These are phyloP conservation scores for Candoia aspera DNA, from an alignment of 2,113 vertebrate species.

Conservation along the genomic window DNA sequence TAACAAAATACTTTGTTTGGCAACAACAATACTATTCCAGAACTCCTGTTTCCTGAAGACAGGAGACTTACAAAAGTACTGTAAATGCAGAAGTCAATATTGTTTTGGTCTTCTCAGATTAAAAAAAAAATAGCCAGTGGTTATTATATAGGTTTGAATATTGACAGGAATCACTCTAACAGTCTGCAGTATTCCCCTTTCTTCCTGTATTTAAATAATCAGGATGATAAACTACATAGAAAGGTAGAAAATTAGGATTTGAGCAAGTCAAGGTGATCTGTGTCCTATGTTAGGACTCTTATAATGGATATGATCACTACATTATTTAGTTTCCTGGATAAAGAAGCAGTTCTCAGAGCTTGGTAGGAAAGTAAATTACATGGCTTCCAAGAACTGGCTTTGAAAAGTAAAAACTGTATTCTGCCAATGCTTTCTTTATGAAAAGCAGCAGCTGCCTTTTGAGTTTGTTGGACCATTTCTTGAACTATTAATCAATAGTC, in stretches of 20 bases:
- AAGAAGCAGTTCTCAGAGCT: not conserved
- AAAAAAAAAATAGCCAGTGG: constrained; percentile 32
- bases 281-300: constrained; percentile 44
- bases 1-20: not conserved
- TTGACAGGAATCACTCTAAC: constrained; percentile 49
- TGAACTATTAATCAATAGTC: not conserved
- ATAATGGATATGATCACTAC: constrained; percentile 9
- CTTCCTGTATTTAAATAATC: constrained; percentile 56
- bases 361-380: not conserved
- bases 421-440: not conserved
- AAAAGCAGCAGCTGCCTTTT: constrained; percentile 1
- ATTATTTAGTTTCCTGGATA: not conserved
- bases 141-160: not conserved
- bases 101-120: constrained; percentile 22
- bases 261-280: constrained; percentile 28
- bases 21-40: not conserved
- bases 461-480: not conserved
- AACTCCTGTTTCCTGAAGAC: not conserved
- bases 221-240: constrained; percentile 45
- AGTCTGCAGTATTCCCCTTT: constrained; percentile 12
- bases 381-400: not conserved
- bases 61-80: not conserved
- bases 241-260: constrained; percentile 33
- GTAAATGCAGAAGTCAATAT: not conserved
- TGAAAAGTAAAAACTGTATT: not conserved